Evolutionary conservation across 2,113 vertebrate species (phyloP).

Genomic region (Eurypyga helias): DNA sequence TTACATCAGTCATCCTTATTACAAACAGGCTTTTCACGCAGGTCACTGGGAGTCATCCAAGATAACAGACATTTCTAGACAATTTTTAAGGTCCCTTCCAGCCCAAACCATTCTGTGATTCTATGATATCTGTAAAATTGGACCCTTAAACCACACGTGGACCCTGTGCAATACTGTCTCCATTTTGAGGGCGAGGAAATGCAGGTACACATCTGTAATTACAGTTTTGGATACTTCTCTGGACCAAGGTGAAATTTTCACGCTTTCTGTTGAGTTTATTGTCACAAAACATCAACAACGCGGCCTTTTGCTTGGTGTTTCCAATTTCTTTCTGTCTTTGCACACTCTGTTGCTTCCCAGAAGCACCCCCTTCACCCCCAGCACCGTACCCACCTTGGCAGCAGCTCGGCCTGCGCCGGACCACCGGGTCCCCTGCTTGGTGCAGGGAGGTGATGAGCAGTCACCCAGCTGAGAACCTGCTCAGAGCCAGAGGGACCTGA

Average conservation of each 20-base stretch:
- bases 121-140: rapidly evolving
- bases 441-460: neutral
- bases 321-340: neutral
- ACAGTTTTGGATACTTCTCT: neutral
- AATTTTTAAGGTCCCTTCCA: too few relatives aligned
- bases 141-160: neutral
- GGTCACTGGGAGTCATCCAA: neutral
- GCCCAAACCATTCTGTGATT: too few relatives aligned
- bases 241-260: neutral
- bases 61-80: too few relatives aligned
- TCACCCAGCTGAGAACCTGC: neutral
- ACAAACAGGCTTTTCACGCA: neutral
- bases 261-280: neutral
- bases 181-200: neutral
- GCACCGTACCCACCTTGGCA: neutral
- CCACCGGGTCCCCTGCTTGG: neutral
- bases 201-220: neutral
- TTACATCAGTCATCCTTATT: neutral
- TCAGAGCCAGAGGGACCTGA: neutral
- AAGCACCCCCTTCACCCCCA: neutral
- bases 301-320: neutral
- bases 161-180: neutral
- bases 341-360: neutral
- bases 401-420: neutral
- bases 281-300: neutral